Evolutionary conservation across 2,888 invertebrate species (phyloP), one percentile per base, ranked within the genome.

Genomic region (Plebejus anna): DNA sequence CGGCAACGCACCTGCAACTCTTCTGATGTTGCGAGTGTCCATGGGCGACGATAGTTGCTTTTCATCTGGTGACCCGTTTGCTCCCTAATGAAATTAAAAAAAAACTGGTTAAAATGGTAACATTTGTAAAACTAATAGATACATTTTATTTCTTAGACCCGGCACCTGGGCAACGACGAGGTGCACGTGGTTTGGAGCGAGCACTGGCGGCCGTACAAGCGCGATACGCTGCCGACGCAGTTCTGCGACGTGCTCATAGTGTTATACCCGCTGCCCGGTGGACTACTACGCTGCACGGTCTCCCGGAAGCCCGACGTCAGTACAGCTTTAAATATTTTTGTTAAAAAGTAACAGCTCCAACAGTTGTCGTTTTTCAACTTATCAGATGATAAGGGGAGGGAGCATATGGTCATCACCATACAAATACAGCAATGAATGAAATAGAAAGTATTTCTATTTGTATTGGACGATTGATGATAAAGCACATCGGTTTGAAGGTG

Each of bases 181-280:
- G 98, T 99, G 78, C 99, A 99, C 88, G 98, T 99, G 80, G 98
- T 99, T 51, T 99, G 99, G 99, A 99, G 98, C 75, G 99, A 99
- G 87, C 99, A 99, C 90, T 96, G 96, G 90, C 95, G 99, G 79
- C 98, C 99, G 86, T 99, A 99, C 94, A 96, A 98, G 78, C 96
- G 99, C 77, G 98, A 98, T 86, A 99, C 99, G 83, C 97, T 99
- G 86, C 99, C 99, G 76, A 99, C 99, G 13, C 99, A 99, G 94
- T 99, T 99, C 95, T 99, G 99, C 89, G 99, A 99, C 94, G 98
- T 99, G 80, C 95, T 99, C 79, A 98, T 99, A 85, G 97, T 97
- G 72, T 97, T 99, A 84, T 99, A 99, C 94, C 99, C 99, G 2
- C 94, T 99, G 83, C 95, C 96, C 76, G 97, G 97, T 85, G 96